A percentile compares a stretch with the other conserved stretches of the same genome.
phyloP scores from a whole-genome alignment of 2,797 vertebrate species.

The Pachyuromys duprasi region DNA sequence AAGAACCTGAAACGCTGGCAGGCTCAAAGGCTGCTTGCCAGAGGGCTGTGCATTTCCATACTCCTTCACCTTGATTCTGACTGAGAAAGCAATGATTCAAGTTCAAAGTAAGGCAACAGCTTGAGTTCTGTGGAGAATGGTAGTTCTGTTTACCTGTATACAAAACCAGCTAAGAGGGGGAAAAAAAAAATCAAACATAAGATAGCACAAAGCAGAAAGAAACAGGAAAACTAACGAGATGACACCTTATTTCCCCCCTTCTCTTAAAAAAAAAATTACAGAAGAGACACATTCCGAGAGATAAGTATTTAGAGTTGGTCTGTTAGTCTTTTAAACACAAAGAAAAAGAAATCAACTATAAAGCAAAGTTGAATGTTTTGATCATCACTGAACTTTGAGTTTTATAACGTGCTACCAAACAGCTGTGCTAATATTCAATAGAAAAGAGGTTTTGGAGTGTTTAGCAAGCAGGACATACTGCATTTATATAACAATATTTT shows the following conservation, averaged over 20 bases:
- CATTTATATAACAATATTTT: conserved; percentile 75
- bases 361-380: conserved; percentile 63
- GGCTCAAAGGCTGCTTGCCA: conserved; percentile 67
- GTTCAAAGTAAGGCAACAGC: conserved; percentile 52
- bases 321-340: conserved; percentile 69
- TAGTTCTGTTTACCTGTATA: conserved; percentile 57
- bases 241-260: not conserved
- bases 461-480: conserved; percentile 74
- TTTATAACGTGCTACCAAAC: conserved; percentile 42
- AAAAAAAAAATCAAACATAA: conserved; percentile 46
- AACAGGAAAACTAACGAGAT: not conserved
- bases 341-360: conserved; percentile 60
- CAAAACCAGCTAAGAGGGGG: not conserved
- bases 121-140: conserved; percentile 68
- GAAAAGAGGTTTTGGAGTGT: conserved; percentile 65
- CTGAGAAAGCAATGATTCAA: conserved; percentile 57
- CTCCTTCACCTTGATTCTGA: not conserved
- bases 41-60: conserved; percentile 13
- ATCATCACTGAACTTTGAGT: conserved; percentile 57
- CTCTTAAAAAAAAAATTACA: not conserved
- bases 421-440: not conserved
- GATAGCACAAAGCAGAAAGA: not conserved
- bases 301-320: not conserved
- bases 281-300: conserved; percentile 63
- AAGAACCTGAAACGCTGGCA: conserved; percentile 65